phyloP scores from a whole-genome alignment of 2,797 vertebrate genomes.

The Sorex maritimensis region DNA sequence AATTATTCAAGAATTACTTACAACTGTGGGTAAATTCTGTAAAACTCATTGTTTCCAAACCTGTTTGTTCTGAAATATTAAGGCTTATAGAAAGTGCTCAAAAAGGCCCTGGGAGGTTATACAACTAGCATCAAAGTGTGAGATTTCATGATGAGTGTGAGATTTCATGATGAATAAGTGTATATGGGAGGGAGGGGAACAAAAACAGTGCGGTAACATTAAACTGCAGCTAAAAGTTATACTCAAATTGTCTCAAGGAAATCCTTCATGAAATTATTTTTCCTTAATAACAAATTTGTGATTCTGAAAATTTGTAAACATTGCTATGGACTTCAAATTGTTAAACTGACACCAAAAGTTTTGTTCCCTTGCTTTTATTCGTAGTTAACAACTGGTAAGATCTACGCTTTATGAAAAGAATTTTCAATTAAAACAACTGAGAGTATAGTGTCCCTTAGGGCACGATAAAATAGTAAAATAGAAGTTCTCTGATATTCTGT shows the following conservation, averaged over 20 bases:
- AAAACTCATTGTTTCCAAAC: constrained; percentile 83
- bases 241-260: constrained; percentile 56
- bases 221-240: constrained; percentile 29
- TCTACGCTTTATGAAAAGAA: constrained; percentile 10
- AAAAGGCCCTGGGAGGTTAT: constrained; percentile 25
- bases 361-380: too few relatives aligned
- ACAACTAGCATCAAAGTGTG: constrained; percentile 52
- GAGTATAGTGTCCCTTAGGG: not conserved
- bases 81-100: not conserved
- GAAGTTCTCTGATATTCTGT: not conserved
- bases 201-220: not conserved
- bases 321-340: not conserved
- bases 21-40: constrained; percentile 79
- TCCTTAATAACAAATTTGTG: constrained; percentile 24
- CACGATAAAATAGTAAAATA: not conserved
- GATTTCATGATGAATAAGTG: constrained; percentile 76
- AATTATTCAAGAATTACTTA: constrained; percentile 73
- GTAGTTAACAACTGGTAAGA: too few relatives aligned
- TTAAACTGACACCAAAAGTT: not conserved
- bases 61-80: constrained; percentile 88
- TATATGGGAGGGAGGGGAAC: constrained; percentile 43
- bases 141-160: constrained; percentile 77
- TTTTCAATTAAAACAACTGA: not conserved
- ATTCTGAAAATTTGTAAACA: constrained; percentile 69
- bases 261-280: constrained; percentile 46